Base-by-base conservation (phyloP, 2,888 invertebrate genomes). In the Drosophila sordidula region DNA sequence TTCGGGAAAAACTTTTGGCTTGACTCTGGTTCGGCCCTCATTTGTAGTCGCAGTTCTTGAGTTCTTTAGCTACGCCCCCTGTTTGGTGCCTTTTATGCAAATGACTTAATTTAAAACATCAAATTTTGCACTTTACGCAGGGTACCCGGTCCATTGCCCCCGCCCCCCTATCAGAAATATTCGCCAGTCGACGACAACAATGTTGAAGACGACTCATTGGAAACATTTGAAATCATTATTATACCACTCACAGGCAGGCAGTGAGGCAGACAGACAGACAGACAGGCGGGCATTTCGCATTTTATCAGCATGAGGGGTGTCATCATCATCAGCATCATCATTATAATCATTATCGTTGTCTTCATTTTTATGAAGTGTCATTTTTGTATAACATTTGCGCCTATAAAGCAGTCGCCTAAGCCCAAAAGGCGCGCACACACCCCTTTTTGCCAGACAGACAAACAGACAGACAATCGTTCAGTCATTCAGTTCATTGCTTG, bases 101-200 rank as follows among this genome's bases (percentile, higher is more conserved):
- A 87, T 82, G 67, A 80, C 85, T 87, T 82, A 82, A 87, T 87
- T 87, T 87, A 80, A 78, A 82, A 83, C 84, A 82, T 87, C 72
- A 84, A 80, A 76, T 75, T 86, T 77, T 69, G 70, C 86, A 80
- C 82, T 72, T 76, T 66, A 54, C 78, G 62, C 55, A 41, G 52
- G 22, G 6, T 6, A 3, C 25, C 44, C 18, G 22, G 34, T 42
- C 12, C 29, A 16, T 11, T 1, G 2, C 22, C 39, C 12, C 32
- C 16, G 5, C 29, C 32, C 6, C 18, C 25, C 4, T 36, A 16
- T n/a, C 32, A 16, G n/a, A 46, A 54, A 51, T 26, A 54, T 66
- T 73, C 39, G 61, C 57, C 56, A 59, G 51, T 36, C 47, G 65
- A 29, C 47, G 49, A 57, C 46, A 50, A 41, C 41, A 47, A 44